Evolutionary conservation across 2,113 vertebrate species (phyloP).

Genomic region (Ascaphus truei): DNA sequence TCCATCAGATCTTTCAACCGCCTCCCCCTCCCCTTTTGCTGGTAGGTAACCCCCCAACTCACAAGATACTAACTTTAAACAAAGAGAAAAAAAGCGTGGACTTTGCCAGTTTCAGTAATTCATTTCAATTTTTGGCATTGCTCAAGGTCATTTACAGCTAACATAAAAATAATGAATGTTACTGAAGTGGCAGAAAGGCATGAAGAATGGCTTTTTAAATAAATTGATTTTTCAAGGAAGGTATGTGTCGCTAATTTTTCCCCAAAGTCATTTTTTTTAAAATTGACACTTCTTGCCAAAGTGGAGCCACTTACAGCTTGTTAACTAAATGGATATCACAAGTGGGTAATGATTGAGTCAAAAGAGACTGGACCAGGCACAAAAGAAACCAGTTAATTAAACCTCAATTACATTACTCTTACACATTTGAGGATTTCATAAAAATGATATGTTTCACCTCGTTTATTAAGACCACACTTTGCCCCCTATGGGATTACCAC

Average conservation of each 20-base stretch:
- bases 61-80: constrained; percentile 23
- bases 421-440: constrained; percentile 34
- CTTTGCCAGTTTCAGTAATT: constrained; percentile 41
- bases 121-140: constrained; percentile 37
- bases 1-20: too few species aligned
- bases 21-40: too few species aligned
- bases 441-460: constrained; percentile 35
- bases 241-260: constrained; percentile 36
- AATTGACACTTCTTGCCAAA: constrained; percentile 49
- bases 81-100: background rate
- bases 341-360: constrained; percentile 7
- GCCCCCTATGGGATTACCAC: background rate
- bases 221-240: constrained; percentile 40
- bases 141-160: constrained; percentile 37
- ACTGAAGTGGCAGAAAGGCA: constrained; percentile 46
- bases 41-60: too few species aligned
- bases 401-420: constrained; percentile 37
- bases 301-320: constrained; percentile 38
- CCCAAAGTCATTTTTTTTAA: constrained; percentile 41
- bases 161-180: constrained; percentile 42
- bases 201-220: constrained; percentile 41
- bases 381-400: constrained; percentile 37
- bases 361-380: constrained; percentile 5
- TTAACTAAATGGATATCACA: constrained; percentile 24
- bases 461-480: background rate